Conservation (phyloP, 2,797 vertebrate species). For the Danionella dracula region DNA sequence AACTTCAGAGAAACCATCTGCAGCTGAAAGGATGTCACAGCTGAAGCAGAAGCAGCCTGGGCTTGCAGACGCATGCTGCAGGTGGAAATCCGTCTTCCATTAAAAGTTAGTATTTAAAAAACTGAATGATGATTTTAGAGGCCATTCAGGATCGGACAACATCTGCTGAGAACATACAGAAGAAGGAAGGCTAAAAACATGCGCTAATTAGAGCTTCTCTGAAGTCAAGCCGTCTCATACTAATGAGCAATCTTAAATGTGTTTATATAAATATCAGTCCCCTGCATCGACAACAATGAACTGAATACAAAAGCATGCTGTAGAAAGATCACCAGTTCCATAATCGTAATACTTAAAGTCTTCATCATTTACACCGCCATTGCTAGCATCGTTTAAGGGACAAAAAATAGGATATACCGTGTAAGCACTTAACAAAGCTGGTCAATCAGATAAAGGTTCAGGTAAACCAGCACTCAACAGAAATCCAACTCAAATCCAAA, state of each 20-base stretch:
- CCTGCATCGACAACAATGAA: conserved; percentile 64
- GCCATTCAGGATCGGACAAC: neutral
- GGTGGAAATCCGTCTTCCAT: conserved; percentile 3
- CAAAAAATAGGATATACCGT: conserved; percentile 58
- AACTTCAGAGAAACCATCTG: conserved; percentile 56
- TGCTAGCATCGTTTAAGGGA: conserved; percentile 58
- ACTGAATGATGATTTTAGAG: neutral
- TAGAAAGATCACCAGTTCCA: conserved; percentile 52
- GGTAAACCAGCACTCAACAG: conserved; percentile 70
- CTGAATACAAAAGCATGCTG: conserved; percentile 62
- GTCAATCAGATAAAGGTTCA: conserved; percentile 63
- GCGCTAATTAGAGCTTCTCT: conserved; percentile 17
- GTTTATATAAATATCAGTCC: conserved; percentile 33
- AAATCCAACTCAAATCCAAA: conserved; percentile 57
- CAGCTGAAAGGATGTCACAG: conserved; percentile 44
- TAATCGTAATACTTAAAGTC: conserved; percentile 39
- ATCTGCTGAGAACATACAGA: conserved; percentile 9
- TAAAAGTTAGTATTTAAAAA: neutral
- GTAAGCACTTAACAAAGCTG: conserved; percentile 69
- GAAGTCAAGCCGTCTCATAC: conserved; percentile 30
- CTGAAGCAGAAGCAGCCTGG: conserved; percentile 41
- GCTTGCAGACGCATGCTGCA: conserved; percentile 53
- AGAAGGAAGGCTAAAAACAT: neutral
- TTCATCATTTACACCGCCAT: conserved; percentile 42
- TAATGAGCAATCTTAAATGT: conserved; percentile 17